phyloP scores from a whole-genome alignment of 1,140 invertebrate genomes.

The Heliconius eleuchia region DNA sequence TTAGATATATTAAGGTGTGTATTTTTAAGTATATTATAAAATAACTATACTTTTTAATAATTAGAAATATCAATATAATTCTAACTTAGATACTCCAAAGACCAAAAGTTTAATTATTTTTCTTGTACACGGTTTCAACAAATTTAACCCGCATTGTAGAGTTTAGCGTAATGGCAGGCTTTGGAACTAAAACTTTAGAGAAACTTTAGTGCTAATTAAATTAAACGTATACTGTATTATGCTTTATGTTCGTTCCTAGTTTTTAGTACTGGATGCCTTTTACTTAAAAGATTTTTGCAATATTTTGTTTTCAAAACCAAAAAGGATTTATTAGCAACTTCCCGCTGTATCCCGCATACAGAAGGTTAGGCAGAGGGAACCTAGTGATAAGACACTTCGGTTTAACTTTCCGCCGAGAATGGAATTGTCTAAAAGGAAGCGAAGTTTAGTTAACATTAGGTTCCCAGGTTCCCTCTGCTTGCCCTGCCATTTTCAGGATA shows the following conservation, averaged over 20 bases:
- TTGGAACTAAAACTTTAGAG: background rate
- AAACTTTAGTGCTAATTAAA: slow-evolving; percentile 9
- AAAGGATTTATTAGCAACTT: too few relatives aligned
- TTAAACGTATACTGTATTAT: slow-evolving; percentile 13
- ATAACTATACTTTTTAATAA: too few relatives aligned
- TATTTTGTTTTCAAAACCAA: background rate
- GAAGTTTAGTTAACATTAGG: background rate
- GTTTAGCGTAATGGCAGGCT: slow-evolving; percentile 4
- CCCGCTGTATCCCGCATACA: too few relatives aligned
- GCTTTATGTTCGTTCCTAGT: background rate
- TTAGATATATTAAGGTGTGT: too few relatives aligned
- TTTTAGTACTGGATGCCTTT: slow-evolving; percentile 17
- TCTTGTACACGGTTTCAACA: slow-evolving; percentile 6
- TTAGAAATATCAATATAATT: background rate
- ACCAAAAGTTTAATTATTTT: slow-evolving; percentile 6
- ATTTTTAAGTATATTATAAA: too few relatives aligned
- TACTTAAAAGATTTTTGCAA: background rate
- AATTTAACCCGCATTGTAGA: slow-evolving; percentile 6
- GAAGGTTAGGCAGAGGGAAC: too few relatives aligned
- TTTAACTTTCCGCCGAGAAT: too few relatives aligned
- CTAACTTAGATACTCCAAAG: background rate
- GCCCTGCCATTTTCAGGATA: background rate
- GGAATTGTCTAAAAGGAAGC: too few relatives aligned
- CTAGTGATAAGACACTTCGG: too few relatives aligned
- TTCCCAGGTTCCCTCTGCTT: background rate